A percentile compares a stretch with the other conserved stretches of the same genome.
Evolutionary conservation across 2,888 invertebrate genomes (phyloP).

Genomic region (Himalopsyche anomala): DNA sequence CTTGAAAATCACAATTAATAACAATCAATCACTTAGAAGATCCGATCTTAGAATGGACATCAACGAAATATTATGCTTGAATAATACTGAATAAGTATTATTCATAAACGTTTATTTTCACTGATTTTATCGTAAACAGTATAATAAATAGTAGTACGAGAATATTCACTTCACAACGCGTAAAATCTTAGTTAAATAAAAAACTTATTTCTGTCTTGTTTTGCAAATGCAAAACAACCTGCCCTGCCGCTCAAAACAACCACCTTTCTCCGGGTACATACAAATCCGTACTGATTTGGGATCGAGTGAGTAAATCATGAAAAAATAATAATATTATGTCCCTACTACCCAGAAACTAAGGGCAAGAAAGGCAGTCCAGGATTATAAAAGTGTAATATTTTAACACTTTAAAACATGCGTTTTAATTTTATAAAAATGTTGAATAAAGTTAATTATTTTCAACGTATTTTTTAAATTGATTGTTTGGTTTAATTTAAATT

Average conservation of each 20-base stretch:
- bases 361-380: conserved; percentile 17
- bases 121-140: neutral
- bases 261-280: conserved; percentile 44
- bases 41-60: neutral
- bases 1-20: neutral
- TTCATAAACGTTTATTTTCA: neutral
- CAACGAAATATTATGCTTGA: neutral
- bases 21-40: neutral
- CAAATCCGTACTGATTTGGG: conserved; percentile 51
- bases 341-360: conserved; percentile 59
- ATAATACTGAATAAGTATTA: neutral
- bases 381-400: neutral
- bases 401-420: neutral
- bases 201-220: neutral
- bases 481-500: no score
- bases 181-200: neutral
- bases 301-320: conserved; percentile 49
- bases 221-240: conserved; percentile 24
- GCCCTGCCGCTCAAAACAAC: neutral
- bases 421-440: neutral
- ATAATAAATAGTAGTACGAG: no score
- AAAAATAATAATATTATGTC: conserved; percentile 51
- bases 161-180: neutral
- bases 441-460: no score
- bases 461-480: no score